Conservation (phyloP, 2,888 invertebrate genomes). For the Steinernema hermaphroditum region DNA sequence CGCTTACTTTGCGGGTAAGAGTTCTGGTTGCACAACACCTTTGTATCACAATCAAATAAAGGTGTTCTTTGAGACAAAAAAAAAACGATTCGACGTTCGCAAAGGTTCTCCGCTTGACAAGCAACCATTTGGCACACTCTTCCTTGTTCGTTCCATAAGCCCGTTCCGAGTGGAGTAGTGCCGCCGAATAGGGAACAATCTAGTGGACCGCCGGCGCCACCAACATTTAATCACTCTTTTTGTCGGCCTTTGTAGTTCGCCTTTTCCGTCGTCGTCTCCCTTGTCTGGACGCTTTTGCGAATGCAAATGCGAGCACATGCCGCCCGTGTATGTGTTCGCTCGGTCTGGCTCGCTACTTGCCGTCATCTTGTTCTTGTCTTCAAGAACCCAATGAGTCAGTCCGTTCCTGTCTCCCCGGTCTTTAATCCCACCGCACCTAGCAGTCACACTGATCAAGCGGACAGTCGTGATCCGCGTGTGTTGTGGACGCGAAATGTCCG, state of each 20-base stretch:
- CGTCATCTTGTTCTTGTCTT: not conserved
- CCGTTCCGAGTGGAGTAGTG: no score
- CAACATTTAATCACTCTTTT: constrained; percentile 29
- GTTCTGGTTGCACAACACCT: no score
- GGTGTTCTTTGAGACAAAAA: no score
- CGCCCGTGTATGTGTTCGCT: constrained; percentile 9
- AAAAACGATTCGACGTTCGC: no score
- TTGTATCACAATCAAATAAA: no score
- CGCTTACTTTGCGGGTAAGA: no score
- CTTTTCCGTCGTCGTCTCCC: not conserved
- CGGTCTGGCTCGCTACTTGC: not conserved
- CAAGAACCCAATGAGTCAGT: not conserved
- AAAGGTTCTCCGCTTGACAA: no score
- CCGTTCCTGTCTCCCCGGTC: not conserved
- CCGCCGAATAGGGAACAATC: not conserved
- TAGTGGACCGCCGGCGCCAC: not conserved
- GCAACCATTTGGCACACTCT: no score
- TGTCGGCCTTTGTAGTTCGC: constrained; percentile 6
- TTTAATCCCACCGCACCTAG: not conserved
- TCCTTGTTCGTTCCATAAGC: no score
- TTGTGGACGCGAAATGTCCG: not conserved
- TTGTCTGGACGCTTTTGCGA: constrained; percentile 2
- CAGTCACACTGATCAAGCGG: constrained; percentile 16
- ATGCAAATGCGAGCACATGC: not conserved
- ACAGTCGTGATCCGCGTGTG: not conserved